Conservation (phyloP, 2,888 invertebrate genomes). For the Caenorhabditis panamensis region DNA sequence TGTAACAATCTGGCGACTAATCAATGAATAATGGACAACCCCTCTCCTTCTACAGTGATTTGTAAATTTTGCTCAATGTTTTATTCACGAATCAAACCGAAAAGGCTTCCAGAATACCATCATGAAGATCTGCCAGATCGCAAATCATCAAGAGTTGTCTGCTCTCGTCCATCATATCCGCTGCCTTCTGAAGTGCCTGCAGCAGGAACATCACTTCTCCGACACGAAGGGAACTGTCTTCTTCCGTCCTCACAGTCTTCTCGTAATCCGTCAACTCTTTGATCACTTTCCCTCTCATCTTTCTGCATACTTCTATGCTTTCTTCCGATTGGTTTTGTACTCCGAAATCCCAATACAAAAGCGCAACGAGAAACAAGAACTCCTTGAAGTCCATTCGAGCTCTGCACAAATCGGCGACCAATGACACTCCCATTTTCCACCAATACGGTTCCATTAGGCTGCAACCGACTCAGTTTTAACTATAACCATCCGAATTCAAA, state of each 20-base stretch:
- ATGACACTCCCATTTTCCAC: not conserved
- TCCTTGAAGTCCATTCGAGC: slow-evolving; percentile 3
- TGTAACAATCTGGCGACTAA: too few species aligned
- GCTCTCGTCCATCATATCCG: slow-evolving; percentile 6
- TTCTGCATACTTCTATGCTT: not conserved
- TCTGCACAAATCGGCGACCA: slow-evolving; percentile 4
- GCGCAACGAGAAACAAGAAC: slow-evolving; percentile 7
- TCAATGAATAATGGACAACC: too few species aligned
- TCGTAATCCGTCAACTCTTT: slow-evolving; percentile 7
- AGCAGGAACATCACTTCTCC: slow-evolving; percentile 6
- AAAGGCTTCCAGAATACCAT: not conserved
- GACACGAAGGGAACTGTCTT: slow-evolving; percentile 3
- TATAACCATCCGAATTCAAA: too few species aligned
- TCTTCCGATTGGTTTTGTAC: slow-evolving; percentile 4
- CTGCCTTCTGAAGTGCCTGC: not conserved
- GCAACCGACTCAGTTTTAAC: too few species aligned
- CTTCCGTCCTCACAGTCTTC: not conserved
- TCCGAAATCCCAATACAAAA: slow-evolving; percentile 10
- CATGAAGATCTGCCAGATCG: slow-evolving; percentile 2
- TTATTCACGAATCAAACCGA: not conserved
- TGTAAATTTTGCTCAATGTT: too few species aligned
- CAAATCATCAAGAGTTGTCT: not conserved
- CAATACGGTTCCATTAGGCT: slow-evolving; percentile 21
- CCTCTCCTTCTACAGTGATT: too few species aligned
- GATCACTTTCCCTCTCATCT: slow-evolving; percentile 8